phyloP scores from a whole-genome alignment of 2,113 vertebrate species.

The Bettongia penicillata region DNA sequence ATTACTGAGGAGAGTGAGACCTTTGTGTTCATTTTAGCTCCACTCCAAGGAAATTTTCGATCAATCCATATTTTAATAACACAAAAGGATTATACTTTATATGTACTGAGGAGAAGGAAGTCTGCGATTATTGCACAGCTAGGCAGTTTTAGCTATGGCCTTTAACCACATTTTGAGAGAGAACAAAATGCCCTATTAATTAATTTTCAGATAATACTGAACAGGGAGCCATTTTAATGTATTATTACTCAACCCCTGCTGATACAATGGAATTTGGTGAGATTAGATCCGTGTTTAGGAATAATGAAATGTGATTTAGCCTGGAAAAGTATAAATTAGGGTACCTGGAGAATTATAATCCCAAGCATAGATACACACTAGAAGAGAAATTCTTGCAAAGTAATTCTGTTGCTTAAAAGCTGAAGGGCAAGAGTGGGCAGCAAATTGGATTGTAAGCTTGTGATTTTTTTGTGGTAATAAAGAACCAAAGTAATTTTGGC shows the following conservation, averaged over 20 bases:
- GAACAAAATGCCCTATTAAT: conserved; percentile 9
- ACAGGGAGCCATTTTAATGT: conserved; percentile 20
- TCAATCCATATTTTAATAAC: conserved; percentile 20
- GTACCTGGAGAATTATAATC: neutral
- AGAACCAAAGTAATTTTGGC: conserved; percentile 27
- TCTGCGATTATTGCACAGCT: neutral
- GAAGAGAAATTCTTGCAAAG: conserved; percentile 30
- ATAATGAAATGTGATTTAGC: conserved; percentile 37
- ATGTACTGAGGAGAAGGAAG: neutral
- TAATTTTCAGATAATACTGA: conserved; percentile 52
- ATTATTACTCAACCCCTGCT: conserved; percentile 39
- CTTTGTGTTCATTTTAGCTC: neutral
- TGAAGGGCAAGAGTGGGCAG: neutral
- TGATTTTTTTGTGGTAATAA: neutral
- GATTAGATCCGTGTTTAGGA: conserved; percentile 31
- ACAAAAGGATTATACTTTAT: conserved; percentile 22
- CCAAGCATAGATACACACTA: neutral
- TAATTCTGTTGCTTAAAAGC: neutral
- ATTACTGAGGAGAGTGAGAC: neutral
- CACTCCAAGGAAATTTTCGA: conserved; percentile 4
- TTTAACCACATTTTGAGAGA: neutral
- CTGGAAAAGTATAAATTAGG: conserved; percentile 46
- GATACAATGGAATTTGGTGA: neutral
- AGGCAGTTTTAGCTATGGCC: neutral
- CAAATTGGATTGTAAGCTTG: neutral